Evolutionary conservation across 2,888 invertebrate species (phyloP).

Genomic region (Timema cristinae): DNA sequence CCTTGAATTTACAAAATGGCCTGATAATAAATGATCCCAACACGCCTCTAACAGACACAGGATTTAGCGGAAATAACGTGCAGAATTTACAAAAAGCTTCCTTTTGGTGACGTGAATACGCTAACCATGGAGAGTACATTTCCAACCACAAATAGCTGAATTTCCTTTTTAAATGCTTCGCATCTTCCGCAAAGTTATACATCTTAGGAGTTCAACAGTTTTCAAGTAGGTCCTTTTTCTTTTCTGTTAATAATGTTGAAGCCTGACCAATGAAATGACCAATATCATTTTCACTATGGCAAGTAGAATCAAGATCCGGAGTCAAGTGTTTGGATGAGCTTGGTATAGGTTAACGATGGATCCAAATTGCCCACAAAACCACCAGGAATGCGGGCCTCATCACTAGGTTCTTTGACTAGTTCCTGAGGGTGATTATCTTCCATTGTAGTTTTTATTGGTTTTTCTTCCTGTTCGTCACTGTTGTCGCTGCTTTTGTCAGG

Average conservation of each 20-base stretch:
- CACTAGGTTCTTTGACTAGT: too few species aligned
- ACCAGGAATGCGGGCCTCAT: too few species aligned
- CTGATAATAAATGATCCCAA: constrained; percentile 36
- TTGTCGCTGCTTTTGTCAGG: too few species aligned
- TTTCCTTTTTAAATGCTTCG: neutral
- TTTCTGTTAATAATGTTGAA: constrained; percentile 13
- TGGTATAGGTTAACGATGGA: neutral
- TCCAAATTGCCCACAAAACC: too few species aligned
- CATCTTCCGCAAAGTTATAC: too few species aligned
- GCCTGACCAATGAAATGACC: constrained; percentile 25
- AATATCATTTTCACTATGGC: constrained; percentile 31
- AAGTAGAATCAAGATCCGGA: constrained; percentile 33
- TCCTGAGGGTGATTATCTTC: too few species aligned
- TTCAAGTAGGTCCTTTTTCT: too few species aligned
- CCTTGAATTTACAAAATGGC: constrained; percentile 35
- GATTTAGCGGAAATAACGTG: constrained; percentile 35
- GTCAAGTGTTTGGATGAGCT: constrained; percentile 32
- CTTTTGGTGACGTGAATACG: constrained; percentile 30
- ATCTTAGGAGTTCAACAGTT: neutral
- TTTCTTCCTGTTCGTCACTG: too few species aligned
- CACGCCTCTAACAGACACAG: constrained; percentile 31
- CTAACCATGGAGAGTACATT: constrained; percentile 3
- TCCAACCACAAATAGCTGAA: neutral
- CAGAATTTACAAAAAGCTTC: constrained; percentile 36
- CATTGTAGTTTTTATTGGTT: too few species aligned